These are phyloP conservation scores for Xestia ashworthii DNA, from an alignment of 2,888 invertebrate genomes.

Conservation along the genomic window DNA sequence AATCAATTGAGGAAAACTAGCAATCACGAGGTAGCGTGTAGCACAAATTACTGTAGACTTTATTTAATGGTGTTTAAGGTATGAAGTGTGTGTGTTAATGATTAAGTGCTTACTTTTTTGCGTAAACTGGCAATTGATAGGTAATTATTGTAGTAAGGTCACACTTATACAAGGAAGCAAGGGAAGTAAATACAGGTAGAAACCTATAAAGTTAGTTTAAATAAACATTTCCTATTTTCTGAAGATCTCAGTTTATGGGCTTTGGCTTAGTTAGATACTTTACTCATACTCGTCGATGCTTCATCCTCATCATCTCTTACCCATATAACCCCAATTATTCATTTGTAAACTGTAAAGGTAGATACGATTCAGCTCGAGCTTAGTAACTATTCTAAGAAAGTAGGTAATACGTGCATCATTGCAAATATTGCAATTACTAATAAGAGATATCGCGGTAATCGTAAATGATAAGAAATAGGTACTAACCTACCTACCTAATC, in stretches of 20 bases:
- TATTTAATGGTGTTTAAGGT: conserved; percentile 1
- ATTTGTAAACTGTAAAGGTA: not conserved
- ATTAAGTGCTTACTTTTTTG: not conserved
- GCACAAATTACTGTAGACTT: not conserved
- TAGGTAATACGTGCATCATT: not conserved
- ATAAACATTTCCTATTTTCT: not conserved
- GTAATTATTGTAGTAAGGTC: not conserved
- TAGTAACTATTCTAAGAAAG: not conserved
- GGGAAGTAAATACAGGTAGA: not conserved
- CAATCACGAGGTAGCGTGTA: conserved; percentile 6
- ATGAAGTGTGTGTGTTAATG: too few relatives aligned
- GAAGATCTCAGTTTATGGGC: not conserved
- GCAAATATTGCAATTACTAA: conserved; percentile 9
- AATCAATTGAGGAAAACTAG: conserved; percentile 2
- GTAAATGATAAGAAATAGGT: not conserved
- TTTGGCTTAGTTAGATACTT: not conserved
- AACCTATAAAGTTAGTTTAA: not conserved
- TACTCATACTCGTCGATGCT: not conserved
- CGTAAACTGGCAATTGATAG: not conserved
- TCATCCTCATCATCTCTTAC: too few relatives aligned
- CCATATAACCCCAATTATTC: too few relatives aligned
- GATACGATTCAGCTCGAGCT: not conserved
- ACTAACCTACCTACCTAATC: not conserved
- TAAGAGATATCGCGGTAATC: conserved; percentile 4
- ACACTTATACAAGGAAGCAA: not conserved